These are phyloP conservation scores for Rhynchophorus ferrugineus DNA, from an alignment of 1,140 invertebrate species.

Conservation along the genomic window DNA sequence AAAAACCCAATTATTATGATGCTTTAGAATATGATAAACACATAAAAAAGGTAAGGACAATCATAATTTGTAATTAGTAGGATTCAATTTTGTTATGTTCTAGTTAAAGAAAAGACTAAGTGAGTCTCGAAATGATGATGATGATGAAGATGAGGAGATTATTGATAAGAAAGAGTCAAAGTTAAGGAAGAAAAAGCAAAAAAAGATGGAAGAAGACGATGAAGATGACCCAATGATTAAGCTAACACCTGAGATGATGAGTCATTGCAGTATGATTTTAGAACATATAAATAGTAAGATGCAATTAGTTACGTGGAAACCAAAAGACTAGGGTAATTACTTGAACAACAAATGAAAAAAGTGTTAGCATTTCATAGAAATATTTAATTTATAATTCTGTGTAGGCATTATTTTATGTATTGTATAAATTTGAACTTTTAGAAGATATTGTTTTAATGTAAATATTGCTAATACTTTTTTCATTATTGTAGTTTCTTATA, in stretches of 20 bases:
- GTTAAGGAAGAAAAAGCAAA: constrained; percentile 45
- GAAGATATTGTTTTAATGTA: too few relatives aligned
- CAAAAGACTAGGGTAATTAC: constrained; percentile 37
- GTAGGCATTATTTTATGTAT: too few relatives aligned
- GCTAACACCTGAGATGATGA: constrained; percentile 48
- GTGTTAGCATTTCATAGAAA: too few relatives aligned
- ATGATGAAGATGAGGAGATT: constrained; percentile 44
- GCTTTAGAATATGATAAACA: constrained; percentile 68
- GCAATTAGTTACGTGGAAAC: constrained; percentile 59
- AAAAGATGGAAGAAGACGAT: constrained; percentile 52
- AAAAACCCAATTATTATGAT: constrained; percentile 78
- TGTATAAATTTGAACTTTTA: too few relatives aligned
- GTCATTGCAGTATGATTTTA: constrained; percentile 56
- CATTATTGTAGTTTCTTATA: too few relatives aligned
- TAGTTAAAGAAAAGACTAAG: constrained; percentile 43
- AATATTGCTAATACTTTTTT: too few relatives aligned
- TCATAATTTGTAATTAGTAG: constrained; percentile 2
- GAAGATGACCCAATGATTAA: constrained; percentile 48
- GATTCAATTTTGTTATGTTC: constrained; percentile 19
- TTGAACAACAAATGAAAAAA: too few relatives aligned
- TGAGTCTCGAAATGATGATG: constrained; percentile 44
- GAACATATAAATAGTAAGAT: constrained; percentile 67
- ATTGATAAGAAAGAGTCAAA: constrained; percentile 45
- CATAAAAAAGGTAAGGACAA: constrained; percentile 47
- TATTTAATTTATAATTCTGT: too few relatives aligned